Percentiles rank a stretch among this genome's conserved stretches.
phyloP scores from a whole-genome alignment of 1,140 invertebrate genomes.

The Epicauta chinensis region DNA sequence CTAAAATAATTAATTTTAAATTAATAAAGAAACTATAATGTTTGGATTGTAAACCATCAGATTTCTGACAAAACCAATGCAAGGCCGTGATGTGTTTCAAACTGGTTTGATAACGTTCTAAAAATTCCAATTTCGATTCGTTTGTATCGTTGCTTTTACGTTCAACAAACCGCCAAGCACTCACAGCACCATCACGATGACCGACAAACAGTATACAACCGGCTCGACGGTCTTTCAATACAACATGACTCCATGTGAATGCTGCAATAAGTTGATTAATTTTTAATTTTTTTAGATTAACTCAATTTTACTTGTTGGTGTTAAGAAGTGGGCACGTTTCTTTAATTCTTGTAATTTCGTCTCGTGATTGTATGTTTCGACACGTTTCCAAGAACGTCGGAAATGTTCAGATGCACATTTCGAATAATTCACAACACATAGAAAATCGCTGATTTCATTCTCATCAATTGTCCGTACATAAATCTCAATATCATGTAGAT shows the following conservation, averaged over 20 bases:
- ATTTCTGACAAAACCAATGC: conserved; percentile 11
- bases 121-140: conserved; percentile 5
- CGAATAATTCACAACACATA: conserved; percentile 9
- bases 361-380: conserved; percentile 1
- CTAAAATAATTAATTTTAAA: not conserved
- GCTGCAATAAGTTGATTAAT: conserved; percentile 10
- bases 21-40: no score
- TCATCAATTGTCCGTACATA: conserved; percentile 5
- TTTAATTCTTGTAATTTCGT: conserved; percentile 5
- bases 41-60: not conserved
- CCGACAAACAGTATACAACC: conserved; percentile 13
- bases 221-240: conserved; percentile 2
- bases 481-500: conserved; percentile 11
- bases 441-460: conserved; percentile 7
- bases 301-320: conserved; percentile 11
- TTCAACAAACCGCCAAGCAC: conserved; percentile 7
- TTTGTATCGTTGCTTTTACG: conserved; percentile 5
- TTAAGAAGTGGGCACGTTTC: not conserved
- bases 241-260: conserved; percentile 17
- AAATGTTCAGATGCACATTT: conserved; percentile 8
- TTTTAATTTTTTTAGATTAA: not conserved
- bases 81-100: conserved; percentile 8
- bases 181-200: conserved; percentile 3
- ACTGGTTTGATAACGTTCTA: conserved; percentile 7
- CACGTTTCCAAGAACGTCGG: conserved; percentile 4